Evolutionary conservation across 2,113 vertebrate species (phyloP).

Genomic region (Triplophysa dalaica): DNA sequence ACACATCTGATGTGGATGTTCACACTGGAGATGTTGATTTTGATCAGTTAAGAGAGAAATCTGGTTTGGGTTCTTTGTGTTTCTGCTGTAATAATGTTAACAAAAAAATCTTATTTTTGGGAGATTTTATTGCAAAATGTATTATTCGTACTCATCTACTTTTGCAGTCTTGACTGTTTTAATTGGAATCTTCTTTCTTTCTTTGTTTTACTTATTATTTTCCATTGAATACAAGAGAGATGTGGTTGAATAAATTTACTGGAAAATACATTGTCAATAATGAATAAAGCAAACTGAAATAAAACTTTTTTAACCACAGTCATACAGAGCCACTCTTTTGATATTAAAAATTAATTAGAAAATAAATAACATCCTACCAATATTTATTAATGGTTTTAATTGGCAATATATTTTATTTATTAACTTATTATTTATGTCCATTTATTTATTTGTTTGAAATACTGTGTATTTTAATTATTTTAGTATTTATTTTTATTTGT

Average conservation of each 20-base stretch:
- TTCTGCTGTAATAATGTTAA: slow-evolving; percentile 63
- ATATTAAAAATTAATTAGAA: background rate
- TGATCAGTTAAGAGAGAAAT: slow-evolving; percentile 49
- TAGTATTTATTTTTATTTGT: too few species aligned
- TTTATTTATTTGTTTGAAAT: too few species aligned
- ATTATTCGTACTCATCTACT: slow-evolving; percentile 56
- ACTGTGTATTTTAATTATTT: too few species aligned
- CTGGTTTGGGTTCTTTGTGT: slow-evolving; percentile 60
- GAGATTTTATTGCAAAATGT: slow-evolving; percentile 57
- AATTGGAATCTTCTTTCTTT: slow-evolving; percentile 32
- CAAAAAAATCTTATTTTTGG: slow-evolving; percentile 58
- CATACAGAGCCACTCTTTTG: slow-evolving; percentile 67
- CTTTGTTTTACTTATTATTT: slow-evolving; percentile 30
- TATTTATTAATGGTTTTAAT: background rate
- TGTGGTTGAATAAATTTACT: slow-evolving; percentile 58
- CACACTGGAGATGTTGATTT: slow-evolving; percentile 31
- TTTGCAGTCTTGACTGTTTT: slow-evolving; percentile 21
- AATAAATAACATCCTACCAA: background rate
- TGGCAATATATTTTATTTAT: too few species aligned
- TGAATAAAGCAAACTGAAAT: slow-evolving; percentile 61
- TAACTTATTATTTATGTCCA: background rate
- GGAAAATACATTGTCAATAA: slow-evolving; percentile 56
- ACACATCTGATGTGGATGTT: slow-evolving; percentile 50
- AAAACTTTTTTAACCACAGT: slow-evolving; percentile 73
- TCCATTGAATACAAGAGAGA: slow-evolving; percentile 50